Evolutionary conservation across 2,113 vertebrate genomes (phyloP), one percentile per base, ranked within the genome.

Genomic region (Oceanites oceanicus): DNA sequence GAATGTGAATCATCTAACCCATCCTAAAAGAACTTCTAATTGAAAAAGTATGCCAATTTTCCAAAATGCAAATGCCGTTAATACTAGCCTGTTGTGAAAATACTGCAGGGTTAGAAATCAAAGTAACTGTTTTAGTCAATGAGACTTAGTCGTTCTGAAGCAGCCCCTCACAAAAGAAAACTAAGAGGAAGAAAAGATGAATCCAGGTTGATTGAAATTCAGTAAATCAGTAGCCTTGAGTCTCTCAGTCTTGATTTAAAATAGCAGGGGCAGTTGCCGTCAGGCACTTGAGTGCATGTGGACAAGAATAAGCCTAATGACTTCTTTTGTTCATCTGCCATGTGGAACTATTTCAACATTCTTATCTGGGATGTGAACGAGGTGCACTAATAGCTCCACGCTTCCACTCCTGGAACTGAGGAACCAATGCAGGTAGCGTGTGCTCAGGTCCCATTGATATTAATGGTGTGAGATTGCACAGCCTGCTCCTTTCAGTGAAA

Each of bases 161-260:
- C 70, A 94, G 66, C 58, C 16, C n/a, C 40, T 90, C 79, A 71
- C 49, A 94, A 70, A 87, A 65, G 40, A 85, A 96, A 86, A 81
- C 84, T 79, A 90, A 66, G n/a, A 73, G 14, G n/a, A 92, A 91
- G 81, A 94, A 96, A 96, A 88, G 12, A 40, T 82, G 45, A 83
- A 75, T 92, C 59, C 25, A 15, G 29, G 20, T 52, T 90, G 89
- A 63, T 73, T 71, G 71, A 82, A 93, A 90, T 80, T 79, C 82
- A 76, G 83, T 75, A 63, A 92, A 92, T 95, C 81, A 19, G 47
- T 79, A 86, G 44, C 81, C 66, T 86, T n/a, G 32, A 91, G 81
- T 90, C 65, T 97, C 80, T 92, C 90, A 58, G 47, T 84, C 86
- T 96, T 95, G 75, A 95, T 96, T 96, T 95, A 86, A 97, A 97